Evolutionary conservation across 2,797 vertebrate species (phyloP).

Genomic region (Harpagifer antarcticus): DNA sequence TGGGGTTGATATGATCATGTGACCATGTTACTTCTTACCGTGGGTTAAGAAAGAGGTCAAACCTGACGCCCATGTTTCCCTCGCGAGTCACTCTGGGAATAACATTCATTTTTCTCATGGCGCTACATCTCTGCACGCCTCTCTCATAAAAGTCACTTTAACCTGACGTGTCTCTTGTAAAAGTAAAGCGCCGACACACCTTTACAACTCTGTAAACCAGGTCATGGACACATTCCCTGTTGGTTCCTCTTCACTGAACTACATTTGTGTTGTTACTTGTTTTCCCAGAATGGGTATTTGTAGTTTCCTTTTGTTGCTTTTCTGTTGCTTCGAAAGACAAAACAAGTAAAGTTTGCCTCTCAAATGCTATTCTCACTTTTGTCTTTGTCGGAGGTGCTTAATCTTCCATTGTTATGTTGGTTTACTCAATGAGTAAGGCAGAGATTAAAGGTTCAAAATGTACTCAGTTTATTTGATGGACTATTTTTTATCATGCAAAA

Average conservation of each 20-base stretch:
- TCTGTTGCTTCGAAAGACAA: background rate
- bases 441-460: no score
- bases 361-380: background rate
- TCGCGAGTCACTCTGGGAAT: constrained; percentile 22
- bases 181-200: background rate
- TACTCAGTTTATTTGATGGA: no score
- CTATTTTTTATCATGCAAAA: no score
- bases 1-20: constrained; percentile 5
- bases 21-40: constrained; percentile 24
- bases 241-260: constrained; percentile 1
- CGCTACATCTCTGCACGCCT: background rate
- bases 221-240: constrained; percentile 3
- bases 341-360: background rate
- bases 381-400: no score
- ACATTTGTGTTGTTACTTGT: background rate
- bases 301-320: background rate
- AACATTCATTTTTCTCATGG: constrained; percentile 1
- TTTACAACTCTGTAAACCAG: constrained; percentile 22
- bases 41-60: constrained; percentile 19
- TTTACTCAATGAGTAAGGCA: no score
- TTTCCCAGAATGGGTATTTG: background rate
- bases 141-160: constrained; percentile 49
- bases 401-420: background rate
- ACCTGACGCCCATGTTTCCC: constrained; percentile 10
- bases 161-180: constrained; percentile 20